Percentiles rank a stretch among this genome's conserved stretches.
Evolutionary conservation across 2,888 invertebrate genomes (phyloP).

Genomic region (Sminthurinus aureus): DNA sequence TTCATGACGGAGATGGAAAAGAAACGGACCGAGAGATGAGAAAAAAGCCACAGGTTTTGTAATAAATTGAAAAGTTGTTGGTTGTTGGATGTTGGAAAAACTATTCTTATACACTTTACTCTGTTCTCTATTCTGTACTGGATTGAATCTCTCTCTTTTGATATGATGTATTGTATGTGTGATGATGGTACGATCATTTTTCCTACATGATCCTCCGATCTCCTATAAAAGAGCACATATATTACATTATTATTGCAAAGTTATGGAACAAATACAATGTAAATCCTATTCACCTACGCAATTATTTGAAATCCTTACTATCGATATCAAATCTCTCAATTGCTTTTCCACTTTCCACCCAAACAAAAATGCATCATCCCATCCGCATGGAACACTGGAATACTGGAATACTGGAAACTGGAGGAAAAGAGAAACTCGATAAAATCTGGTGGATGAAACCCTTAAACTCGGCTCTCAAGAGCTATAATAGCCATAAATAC

Average conservation of each 20-base stretch:
- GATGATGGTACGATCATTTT: too few relatives aligned
- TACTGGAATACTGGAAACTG: too few relatives aligned
- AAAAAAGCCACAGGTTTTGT: conserved; percentile 55
- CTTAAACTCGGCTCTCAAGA: not conserved
- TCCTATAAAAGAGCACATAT: not conserved
- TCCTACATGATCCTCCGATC: too few relatives aligned
- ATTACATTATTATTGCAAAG: conserved; percentile 43
- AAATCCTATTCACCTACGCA: conserved; percentile 41
- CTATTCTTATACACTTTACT: not conserved
- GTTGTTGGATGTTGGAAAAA: not conserved
- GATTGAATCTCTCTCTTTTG: not conserved
- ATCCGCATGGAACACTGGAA: too few relatives aligned
- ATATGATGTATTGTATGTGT: conserved; percentile 5
- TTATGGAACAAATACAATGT: conserved; percentile 53
- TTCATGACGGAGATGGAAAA: conserved; percentile 3
- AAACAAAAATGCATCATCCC: conserved; percentile 5
- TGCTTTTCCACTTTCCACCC: conserved; percentile 22
- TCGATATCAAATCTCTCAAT: conserved; percentile 45
- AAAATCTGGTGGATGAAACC: conserved; percentile 1
- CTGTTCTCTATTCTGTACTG: not conserved
- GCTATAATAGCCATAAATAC: not conserved
- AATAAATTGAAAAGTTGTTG: conserved; percentile 57
- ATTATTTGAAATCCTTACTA: conserved; percentile 49
- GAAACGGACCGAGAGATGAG: not conserved
- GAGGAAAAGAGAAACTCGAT: not conserved